These are phyloP conservation scores for Spodoptera litura DNA, from an alignment of 1,140 invertebrate genomes.

Conservation along the genomic window DNA sequence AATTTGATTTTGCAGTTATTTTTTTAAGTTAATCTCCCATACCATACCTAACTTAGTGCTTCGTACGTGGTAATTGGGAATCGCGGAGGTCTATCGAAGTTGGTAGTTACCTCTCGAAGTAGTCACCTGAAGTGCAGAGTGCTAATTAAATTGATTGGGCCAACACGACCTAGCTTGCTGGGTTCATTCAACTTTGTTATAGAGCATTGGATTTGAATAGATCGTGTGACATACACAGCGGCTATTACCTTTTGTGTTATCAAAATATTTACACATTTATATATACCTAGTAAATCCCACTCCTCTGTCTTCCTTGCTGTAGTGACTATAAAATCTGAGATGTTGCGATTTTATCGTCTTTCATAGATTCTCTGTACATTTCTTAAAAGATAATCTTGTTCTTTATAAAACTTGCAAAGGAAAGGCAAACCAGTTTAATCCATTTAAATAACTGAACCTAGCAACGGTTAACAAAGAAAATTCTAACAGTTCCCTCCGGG, in stretches of 20 bases:
- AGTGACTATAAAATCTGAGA: too few relatives aligned
- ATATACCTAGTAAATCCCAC: too few relatives aligned
- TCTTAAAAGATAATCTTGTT: too few relatives aligned
- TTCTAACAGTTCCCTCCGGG: too few relatives aligned
- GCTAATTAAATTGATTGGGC: constrained; percentile 21
- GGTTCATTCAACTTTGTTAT: background rate
- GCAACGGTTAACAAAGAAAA: too few relatives aligned
- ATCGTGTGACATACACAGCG: background rate
- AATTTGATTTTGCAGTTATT: too few relatives aligned
- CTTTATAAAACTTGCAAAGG: too few relatives aligned
- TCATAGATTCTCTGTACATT: too few relatives aligned
- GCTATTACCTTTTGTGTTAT: background rate
- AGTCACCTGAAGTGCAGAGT: constrained; percentile 1
- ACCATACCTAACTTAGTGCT: background rate
- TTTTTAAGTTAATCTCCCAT: background rate
- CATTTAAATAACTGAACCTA: too few relatives aligned
- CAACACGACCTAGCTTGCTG: background rate
- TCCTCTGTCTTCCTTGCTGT: too few relatives aligned
- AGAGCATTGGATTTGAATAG: background rate
- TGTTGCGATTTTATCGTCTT: too few relatives aligned
- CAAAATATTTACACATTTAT: background rate
- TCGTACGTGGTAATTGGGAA: constrained; percentile 2
- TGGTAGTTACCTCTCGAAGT: constrained; percentile 1
- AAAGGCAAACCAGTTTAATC: too few relatives aligned
- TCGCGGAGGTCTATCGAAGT: background rate